phyloP scores from a whole-genome alignment of 1,140 invertebrate genomes.

The Caenorhabditis briggsae region DNA sequence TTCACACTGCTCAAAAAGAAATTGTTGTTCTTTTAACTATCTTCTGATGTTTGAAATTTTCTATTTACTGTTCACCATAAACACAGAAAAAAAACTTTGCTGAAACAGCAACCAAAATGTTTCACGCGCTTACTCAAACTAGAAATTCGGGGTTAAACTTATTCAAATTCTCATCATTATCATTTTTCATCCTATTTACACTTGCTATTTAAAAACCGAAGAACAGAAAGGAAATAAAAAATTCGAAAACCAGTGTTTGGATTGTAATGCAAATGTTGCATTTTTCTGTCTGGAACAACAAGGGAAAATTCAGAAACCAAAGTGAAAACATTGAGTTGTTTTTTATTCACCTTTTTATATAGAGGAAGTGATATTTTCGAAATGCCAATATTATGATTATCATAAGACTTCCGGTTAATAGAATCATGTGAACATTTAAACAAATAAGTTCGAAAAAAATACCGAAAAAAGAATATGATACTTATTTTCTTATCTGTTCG shows the following conservation, averaged over 20 bases:
- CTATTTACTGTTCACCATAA: too few species aligned
- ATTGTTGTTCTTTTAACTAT: too few species aligned
- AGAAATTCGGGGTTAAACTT: neutral
- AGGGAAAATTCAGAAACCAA: neutral
- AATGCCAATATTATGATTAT: neutral
- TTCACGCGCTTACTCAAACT: neutral
- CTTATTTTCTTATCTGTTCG: neutral
- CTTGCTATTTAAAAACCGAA: neutral
- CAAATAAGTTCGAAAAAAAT: slow-evolving; percentile 14
- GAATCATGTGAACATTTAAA: neutral
- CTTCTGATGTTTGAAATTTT: neutral
- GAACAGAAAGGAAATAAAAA: neutral
- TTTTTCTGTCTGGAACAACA: slow-evolving; percentile 1
- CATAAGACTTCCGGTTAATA: neutral
- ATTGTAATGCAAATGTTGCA: slow-evolving; percentile 9
- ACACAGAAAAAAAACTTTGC: too few species aligned
- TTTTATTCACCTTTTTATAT: neutral
- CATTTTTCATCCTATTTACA: neutral
- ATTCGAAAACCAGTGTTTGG: neutral
- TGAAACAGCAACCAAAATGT: neutral
- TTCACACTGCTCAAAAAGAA: too few species aligned
- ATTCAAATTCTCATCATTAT: neutral
- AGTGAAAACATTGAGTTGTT: too few species aligned
- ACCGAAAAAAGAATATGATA: neutral
- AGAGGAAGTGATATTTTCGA: neutral